Base-by-base conservation (phyloP, 2,888 invertebrate genomes). In the Anorthoa munda region DNA sequence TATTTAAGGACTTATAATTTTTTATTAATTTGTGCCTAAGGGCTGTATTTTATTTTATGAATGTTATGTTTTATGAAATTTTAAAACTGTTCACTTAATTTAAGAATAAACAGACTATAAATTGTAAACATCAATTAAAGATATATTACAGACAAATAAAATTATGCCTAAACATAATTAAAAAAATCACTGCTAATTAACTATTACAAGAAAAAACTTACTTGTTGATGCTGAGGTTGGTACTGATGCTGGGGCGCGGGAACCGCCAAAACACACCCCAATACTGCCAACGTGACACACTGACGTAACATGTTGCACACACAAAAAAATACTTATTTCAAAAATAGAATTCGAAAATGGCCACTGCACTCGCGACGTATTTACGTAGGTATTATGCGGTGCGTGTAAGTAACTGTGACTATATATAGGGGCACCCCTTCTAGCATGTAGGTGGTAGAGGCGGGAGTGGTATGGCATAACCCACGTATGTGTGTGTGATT, bases 341-440 rank as follows among this genome's bases (percentile, higher is more conserved):
- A 87, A 84, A 79, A 86, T 88, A 87, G 77, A 79, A 84, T 79
- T 86, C 85, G 39, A 85, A 87, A 82, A 89, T 87, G 86, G 81
- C 87, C 93, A 93, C 92, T 86, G 86, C 90, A 94, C 95, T 92
- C 95, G 93, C 94, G 93, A 86, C 86, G 87, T 79, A 87, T 88
- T 90, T 89, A 93, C 93, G 93, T 93, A 79, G 79, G 79, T 80
- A 90, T 92, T 89, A 86, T 93, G 90, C 91, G 90, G 89, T 92
- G 93, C 93, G 92, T 93, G 92, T 91, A 86, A 83, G 84, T 83
- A 69, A 92, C 93, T 92, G 92, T 94, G 94, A 90, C 94, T 93
- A 93, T 96, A 95, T 96, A 96, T 96, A 96, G 89, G 90, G 90
- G 77, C 95, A 95, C 94, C 95, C 95, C 95, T 94, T 93, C 95